Conservation (phyloP, 2,797 vertebrate species). For the Pangasius mekongensis region DNA sequence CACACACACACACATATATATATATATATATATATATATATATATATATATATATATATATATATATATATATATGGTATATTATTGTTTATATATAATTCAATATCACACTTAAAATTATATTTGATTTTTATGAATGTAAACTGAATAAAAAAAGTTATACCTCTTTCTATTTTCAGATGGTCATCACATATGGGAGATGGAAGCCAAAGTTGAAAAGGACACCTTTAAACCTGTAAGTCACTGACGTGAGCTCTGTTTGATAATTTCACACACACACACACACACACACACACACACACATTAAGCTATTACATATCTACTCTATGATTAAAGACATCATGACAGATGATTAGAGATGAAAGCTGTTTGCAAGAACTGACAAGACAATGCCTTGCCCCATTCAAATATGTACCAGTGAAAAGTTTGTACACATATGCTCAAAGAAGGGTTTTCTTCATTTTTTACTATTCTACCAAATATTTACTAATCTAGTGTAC, state of each 20-base stretch:
- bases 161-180: constrained; percentile 74
- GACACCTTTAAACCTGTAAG: constrained; percentile 92
- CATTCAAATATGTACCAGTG: neutral
- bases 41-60: no score
- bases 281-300: neutral
- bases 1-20: no score
- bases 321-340: neutral
- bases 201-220: constrained; percentile 92
- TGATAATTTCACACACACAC: neutral
- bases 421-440: neutral
- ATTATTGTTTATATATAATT: neutral
- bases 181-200: constrained; percentile 97
- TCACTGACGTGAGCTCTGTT: constrained; percentile 52
- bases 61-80: neutral
- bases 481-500: neutral
- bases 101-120: neutral
- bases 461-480: neutral
- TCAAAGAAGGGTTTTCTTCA: neutral
- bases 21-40: no score
- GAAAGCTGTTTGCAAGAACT: neutral
- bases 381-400: neutral
- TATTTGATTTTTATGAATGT: neutral
- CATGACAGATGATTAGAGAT: neutral
- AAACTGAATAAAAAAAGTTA: neutral
- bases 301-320: neutral